Conservation (phyloP, 2,797 vertebrate species). For the Micrastur ruficollis region DNA sequence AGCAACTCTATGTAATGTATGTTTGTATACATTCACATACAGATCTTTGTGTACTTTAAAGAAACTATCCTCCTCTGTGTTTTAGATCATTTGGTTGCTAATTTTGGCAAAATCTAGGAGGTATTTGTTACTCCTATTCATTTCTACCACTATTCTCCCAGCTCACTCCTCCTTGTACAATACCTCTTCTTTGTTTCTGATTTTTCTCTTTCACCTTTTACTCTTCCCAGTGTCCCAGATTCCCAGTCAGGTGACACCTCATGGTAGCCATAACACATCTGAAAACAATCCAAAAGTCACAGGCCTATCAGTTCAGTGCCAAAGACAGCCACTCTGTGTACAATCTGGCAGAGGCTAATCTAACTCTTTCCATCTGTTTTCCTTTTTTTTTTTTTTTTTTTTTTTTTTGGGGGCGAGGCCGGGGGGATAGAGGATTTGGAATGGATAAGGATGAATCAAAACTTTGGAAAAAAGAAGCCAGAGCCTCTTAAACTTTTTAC, state of each 20-base stretch:
- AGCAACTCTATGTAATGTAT: background rate
- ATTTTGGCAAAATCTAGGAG: background rate
- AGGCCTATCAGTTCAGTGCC: background rate
- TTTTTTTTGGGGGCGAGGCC: background rate
- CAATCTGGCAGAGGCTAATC: background rate
- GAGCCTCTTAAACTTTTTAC: background rate
- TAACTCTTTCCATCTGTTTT: constrained; percentile 2
- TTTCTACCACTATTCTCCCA: background rate
- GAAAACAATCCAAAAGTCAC: background rate
- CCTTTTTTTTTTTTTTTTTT: background rate
- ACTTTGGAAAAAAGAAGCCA: background rate
- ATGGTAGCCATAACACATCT: background rate
- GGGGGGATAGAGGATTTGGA: background rate
- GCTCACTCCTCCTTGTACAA: background rate
- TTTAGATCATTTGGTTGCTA: background rate
- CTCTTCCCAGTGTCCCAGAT: background rate
- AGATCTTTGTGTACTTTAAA: constrained; percentile 31
- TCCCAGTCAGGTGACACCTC: constrained; percentile 5
- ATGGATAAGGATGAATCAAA: background rate
- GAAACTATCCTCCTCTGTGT: background rate
- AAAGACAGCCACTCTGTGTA: background rate
- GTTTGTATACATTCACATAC: background rate
- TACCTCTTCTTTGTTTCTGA: background rate
- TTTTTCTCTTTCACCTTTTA: background rate
- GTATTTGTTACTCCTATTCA: background rate